phyloP scores from a whole-genome alignment of 2,113 vertebrate species.

The Hucho hucho region DNA sequence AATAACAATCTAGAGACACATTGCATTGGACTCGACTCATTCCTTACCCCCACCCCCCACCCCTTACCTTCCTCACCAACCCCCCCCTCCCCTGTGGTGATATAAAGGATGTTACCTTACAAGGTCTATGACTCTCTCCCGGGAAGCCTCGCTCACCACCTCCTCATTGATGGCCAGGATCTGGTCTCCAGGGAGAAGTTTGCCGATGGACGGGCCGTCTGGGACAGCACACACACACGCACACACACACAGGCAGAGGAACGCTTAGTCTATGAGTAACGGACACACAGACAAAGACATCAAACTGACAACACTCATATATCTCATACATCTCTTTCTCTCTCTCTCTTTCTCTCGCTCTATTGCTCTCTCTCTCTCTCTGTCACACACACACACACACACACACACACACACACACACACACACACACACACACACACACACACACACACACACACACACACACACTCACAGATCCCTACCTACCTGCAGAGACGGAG shows the following conservation, averaged over 20 bases:
- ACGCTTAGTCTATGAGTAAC: no score
- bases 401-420: slow-evolving; percentile 7
- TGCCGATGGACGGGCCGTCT: slow-evolving; percentile 95
- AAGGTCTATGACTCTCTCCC: slow-evolving; percentile 97
- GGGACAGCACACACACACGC: slow-evolving; percentile 31
- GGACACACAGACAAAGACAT: neutral
- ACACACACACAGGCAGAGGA: neutral
- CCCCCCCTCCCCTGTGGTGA: slow-evolving; percentile 63
- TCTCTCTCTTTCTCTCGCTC: no score
- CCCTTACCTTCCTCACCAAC: neutral
- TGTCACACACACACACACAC: slow-evolving; percentile 10
- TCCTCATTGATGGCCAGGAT: slow-evolving; percentile 95
- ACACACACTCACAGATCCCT: slow-evolving; percentile 5
- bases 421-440: slow-evolving; percentile 10
- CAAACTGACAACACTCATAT: no score
- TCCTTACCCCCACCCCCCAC: neutral
- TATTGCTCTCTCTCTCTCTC: neutral
- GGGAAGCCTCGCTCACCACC: slow-evolving; percentile 90
- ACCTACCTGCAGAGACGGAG: slow-evolving; percentile 88
- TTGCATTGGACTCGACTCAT: no score
- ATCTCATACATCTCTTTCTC: no score
- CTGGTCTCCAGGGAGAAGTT: slow-evolving; percentile 93
- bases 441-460: neutral
- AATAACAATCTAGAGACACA: no score
- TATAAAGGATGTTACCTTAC: slow-evolving; percentile 90